Evolutionary conservation across 2,888 invertebrate species (phyloP), one percentile per base, ranked within the genome.

Genomic region (Cyaniris semiargus): DNA sequence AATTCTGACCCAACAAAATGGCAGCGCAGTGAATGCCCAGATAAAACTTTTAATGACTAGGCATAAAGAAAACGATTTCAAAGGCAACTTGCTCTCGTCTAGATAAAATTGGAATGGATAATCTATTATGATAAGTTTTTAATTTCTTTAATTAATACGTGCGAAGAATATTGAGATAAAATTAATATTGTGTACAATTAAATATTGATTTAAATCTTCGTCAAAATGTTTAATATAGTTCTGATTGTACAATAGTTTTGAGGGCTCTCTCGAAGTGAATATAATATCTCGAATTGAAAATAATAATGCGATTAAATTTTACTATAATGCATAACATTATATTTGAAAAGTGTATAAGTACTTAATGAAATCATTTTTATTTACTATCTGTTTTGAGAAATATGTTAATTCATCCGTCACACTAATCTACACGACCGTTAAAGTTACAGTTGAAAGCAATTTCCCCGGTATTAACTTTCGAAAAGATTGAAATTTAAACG

Each of bases 11-110:
- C 23, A 44, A 72, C 72, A 72, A 44, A 72, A 72, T 72, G 44
- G 21, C 23, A 38, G 23, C 44, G 72, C 76, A 70, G 21, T 38
- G 31, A 76, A 76, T 60, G n/a, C 58, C 34, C n/a, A 48, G 48
- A 70, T 70, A 70, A 53, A 76, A 76, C 53, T 70, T 76, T 76
- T 76, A 76, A 70, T 70, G 76, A 76, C 70, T 31, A 66, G 44
- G 70, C 76, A 76, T 76, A 76, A 76, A 76, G 76, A 60, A 76
- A 76, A 70, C 70, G 70, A 70, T 76, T 76, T 76, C 76, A 76
- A 76, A 76, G 70, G 60, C 76, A 70, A 48, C 76, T 76, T 21
- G 15, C 72, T 44, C 71, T 71, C 66, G 76, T 76, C 76, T 44
- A 53, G 76, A 56, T 76, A 56, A 76, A 76, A 76, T 27, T 76